Base-by-base conservation (phyloP, 1,140 invertebrate species). In the Melanaphis sacchari region DNA sequence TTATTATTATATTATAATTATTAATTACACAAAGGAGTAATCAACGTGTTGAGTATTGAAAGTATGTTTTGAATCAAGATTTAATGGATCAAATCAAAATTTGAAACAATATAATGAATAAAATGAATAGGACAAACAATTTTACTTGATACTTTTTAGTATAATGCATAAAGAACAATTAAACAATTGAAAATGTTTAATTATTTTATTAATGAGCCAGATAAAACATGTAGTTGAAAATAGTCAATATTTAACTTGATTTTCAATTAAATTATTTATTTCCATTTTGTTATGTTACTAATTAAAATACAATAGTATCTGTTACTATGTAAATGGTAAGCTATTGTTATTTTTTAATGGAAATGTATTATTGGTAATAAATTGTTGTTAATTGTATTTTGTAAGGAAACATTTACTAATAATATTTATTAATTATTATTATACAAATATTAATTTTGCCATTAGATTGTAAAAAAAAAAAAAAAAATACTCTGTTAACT, bases 401-500 rank as follows among this genome's bases (percentile, higher is more conserved):
- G 41, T 66, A 90, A 66, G 31, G 18, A 90, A 90, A 90, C 38
- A 41, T 66, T 59, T 90, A 90, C 52, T 90, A 90, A 90, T 59
- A 59, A 54, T 90, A 40, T 4, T 90, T 90, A 90, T 91, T 43
- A 82, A 38, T 91, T 90, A 90, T 91, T 43, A 92, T 82, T 92
- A 92, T 92, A 92, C 41, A 82, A 81, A 90, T 89, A 90, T 66
- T 41, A 90, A 90, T 90, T 49, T 85, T 93, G 91, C 91, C 91
- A 93, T 93, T 93, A 93, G 81, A 93, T 85, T 93, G 91, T 93
- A 92, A 46, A 93, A 81, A 85, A 84, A 54, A 52, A 46, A 88
- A 52, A 92, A 84, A 54, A 89, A 54, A 54, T 38, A 89, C 84
- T 54, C 46, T 93, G 91, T 93, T 93, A 93, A 93, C 76, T 93